Evolutionary conservation across 2,113 vertebrate genomes (phyloP).

Genomic region (Gila orcuttii): DNA sequence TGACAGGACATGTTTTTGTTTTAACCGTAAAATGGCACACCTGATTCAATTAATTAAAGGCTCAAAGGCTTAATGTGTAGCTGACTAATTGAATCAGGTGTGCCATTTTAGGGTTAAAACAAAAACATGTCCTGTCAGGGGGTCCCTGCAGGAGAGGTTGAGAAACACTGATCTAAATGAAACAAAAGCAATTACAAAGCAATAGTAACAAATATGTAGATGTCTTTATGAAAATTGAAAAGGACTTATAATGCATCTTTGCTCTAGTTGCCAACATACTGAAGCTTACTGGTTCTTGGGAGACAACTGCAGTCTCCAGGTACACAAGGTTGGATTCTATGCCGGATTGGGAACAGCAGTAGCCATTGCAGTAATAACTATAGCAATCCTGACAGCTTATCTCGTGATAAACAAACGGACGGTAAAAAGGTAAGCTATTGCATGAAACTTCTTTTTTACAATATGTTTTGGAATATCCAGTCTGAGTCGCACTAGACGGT

Average conservation of each 20-base stretch:
- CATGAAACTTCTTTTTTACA: not conserved
- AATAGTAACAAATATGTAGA: not conserved
- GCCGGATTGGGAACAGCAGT: conserved; percentile 43
- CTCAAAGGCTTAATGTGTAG: too few relatives aligned
- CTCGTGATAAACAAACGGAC: conserved; percentile 34
- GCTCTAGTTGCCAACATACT: conserved; percentile 38
- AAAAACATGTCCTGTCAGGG: too few relatives aligned
- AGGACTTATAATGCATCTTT: not conserved
- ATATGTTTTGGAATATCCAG: not conserved
- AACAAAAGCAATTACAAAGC: not conserved
- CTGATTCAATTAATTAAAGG: too few relatives aligned
- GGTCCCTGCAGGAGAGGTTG: too few relatives aligned
- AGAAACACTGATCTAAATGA: not conserved
- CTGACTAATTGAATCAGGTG: too few relatives aligned
- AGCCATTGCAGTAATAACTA: conserved; percentile 22
- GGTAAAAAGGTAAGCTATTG: conserved; percentile 42
- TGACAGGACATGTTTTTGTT: too few relatives aligned
- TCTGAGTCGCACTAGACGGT: too few relatives aligned
- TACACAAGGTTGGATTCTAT: conserved; percentile 58
- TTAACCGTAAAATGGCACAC: too few relatives aligned
- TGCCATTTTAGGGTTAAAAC: too few relatives aligned
- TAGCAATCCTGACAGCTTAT: conserved; percentile 51
- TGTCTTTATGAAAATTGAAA: not conserved
- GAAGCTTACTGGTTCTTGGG: conserved; percentile 56
- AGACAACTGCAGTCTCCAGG: conserved; percentile 36